phyloP scores from a whole-genome alignment of 2,888 invertebrate species.

The Pachliopta kotzebuea region DNA sequence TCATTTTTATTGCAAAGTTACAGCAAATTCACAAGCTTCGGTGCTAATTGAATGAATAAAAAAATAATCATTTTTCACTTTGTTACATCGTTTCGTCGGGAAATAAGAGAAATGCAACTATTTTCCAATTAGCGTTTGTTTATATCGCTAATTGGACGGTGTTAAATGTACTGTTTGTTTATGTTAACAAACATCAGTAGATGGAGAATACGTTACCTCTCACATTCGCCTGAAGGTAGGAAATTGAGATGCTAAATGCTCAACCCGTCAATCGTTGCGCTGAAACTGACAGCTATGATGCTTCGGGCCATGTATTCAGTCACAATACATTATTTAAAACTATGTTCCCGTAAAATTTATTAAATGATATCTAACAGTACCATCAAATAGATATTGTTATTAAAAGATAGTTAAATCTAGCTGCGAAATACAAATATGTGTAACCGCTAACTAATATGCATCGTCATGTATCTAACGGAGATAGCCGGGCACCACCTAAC shows the following conservation, averaged over 20 bases:
- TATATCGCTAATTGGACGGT: background rate
- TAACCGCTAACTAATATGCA: background rate
- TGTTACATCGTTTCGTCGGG: background rate
- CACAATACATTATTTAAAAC: too few relatives aligned
- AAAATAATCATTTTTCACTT: background rate
- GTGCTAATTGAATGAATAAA: background rate
- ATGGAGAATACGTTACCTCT: background rate
- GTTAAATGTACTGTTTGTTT: background rate
- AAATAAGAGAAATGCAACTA: background rate
- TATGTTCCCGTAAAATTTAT: too few relatives aligned
- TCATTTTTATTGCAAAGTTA: background rate
- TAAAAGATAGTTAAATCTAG: background rate
- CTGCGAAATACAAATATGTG: background rate
- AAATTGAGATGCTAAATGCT: background rate
- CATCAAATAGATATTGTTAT: background rate
- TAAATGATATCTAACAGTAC: background rate
- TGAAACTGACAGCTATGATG: too few relatives aligned
- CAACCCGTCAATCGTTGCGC: background rate
- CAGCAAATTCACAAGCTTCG: background rate
- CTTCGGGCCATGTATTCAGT: background rate
- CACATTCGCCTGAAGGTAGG: background rate
- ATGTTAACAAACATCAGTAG: background rate
- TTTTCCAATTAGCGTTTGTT: background rate
- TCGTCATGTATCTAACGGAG: conserved; percentile 1
- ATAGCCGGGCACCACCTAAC: background rate